Conservation (phyloP, 92 coral and sea anemone species). For the Parazoanthus darwini region DNA sequence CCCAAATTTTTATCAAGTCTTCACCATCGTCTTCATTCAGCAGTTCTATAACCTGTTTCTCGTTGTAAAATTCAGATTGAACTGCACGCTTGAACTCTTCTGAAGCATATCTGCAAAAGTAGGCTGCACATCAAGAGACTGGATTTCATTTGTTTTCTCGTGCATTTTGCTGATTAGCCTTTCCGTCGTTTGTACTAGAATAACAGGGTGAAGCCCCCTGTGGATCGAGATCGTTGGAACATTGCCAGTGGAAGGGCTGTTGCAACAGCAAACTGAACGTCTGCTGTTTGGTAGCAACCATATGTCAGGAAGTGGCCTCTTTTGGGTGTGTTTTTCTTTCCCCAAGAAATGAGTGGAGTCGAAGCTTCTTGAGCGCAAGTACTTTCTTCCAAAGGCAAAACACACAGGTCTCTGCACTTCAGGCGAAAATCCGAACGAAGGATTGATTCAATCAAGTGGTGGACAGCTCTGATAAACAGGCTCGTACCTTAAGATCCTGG, state of each 20-base stretch:
- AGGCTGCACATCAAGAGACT: conserved; percentile 49
- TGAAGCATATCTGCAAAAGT: conserved; percentile 46
- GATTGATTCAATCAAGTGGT: conserved; percentile 51
- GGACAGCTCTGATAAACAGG: conserved; percentile 47
- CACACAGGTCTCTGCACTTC: conserved; percentile 43
- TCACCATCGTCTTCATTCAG: too few relatives aligned
- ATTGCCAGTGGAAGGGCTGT: conserved; percentile 26
- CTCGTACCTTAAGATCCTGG: conserved; percentile 63
- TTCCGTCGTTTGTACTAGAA: conserved; percentile 14
- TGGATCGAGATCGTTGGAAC: conserved; percentile 7
- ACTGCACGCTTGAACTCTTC: conserved; percentile 52
- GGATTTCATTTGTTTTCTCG: conserved; percentile 48
- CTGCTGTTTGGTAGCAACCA: conserved; percentile 48
- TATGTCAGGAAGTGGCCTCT: conserved; percentile 35
- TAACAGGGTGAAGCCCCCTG: not conserved
- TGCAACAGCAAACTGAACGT: conserved; percentile 41
- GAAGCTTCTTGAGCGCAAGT: conserved; percentile 53
- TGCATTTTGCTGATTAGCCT: conserved; percentile 44
- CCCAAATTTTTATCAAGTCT: too few relatives aligned
- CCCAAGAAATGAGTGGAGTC: conserved; percentile 49
- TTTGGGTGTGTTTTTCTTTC: conserved; percentile 39
- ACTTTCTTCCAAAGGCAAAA: conserved; percentile 60
- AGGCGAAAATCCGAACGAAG: conserved; percentile 46
- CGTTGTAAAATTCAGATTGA: conserved; percentile 14
- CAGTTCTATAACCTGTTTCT: too few relatives aligned